Evolutionary conservation across 2,888 invertebrate genomes (phyloP), one percentile per base, ranked within the genome.

Genomic region (Metellina segmentata): DNA sequence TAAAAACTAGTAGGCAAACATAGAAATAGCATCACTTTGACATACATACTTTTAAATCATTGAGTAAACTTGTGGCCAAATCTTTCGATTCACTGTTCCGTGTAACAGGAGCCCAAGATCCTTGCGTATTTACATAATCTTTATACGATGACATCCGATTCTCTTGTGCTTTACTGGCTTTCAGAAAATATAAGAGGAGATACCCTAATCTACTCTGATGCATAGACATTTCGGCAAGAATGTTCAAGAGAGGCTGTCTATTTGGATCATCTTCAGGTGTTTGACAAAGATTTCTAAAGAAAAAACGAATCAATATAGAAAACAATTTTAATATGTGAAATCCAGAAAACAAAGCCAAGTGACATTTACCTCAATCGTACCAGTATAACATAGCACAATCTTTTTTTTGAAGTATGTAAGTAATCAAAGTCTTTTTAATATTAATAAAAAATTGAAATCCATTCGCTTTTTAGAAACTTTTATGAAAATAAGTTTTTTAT

Each of bases 111-210:
- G 92, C 89, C 92, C 92, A 92, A 13, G 92, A 92, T 94, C 97
- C 97, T 94, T 97, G 95, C 94, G 96, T 96, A 88, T 93, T 93
- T 7, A 93, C 93, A 88, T 92, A 93, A 94, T 98, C 97, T 95
- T 97, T 97, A 95, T 99, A 99, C 85, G 98, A 96, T 93, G 97
- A 96, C 94, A 97, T 96, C 96, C 98, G 98, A 94, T 98, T 97
- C 94, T 96, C 96, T 93, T 95, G 95, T 90, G 95, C 94, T 94
- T 96, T 96, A 93, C 96, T 96, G 90, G 95, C 97, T 96, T 98
- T 98, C 93, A 98, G 96, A 95, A 98, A 99, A 95, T 98, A 98
- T 83, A 99, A 95, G 93, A 99, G 96, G 94, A 97, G 96, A 95
- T 98, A 98, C 78, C 98, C 98, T 90, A 98, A 96, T 94, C 96